Evolutionary conservation across 2,113 vertebrate species (phyloP), one percentile per base, ranked within the genome.

Genomic region (Empidonax traillii): DNA sequence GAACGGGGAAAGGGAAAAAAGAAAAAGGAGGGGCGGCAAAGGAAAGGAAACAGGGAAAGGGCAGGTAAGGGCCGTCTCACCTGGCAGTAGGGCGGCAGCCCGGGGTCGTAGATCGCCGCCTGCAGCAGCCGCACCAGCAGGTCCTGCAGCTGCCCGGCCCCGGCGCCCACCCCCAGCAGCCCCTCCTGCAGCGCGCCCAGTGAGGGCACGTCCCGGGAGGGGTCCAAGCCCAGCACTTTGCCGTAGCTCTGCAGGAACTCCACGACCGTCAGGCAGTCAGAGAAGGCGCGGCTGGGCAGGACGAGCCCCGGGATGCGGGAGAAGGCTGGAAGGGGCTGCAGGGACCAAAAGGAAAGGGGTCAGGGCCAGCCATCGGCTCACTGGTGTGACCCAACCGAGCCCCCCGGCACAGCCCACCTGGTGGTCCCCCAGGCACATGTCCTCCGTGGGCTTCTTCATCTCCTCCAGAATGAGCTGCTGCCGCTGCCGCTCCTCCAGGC

Each of bases 391-490:
- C 5, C 39, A 5, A 9, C 5, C 2, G 1, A 55, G 25, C 14
- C 18, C 41, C n/a, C 14, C 0, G 0, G 4, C 31, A 10, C 21
- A 17, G 59, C 96, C 80, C 58, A 99, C 99, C 98, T 99, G 99
- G 92, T 99, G 99, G 96, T 99, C 99, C 43, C 98, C 97, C 68
- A 99, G 97, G 96, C 99, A 99, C 99, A 99, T 99, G 91, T 99
- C 99, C 96, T 99, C 99, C 0, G 98, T 98, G 62, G 99, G 99
- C 82, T 99, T 99, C 98, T 99, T 99, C 97, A 99, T 98, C 96
- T 99, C 99, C 61, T 99, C 99, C 71, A 99, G 94, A 61, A 99
- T 99, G 80, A 98, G 94, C 97, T 99, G 99, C 92, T 99, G 99
- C 83, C 98, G 98, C 95, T 97, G 99, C n/a, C 98, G 98, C 77